phyloP scores from a whole-genome alignment of 2,797 vertebrate species.

The Darevskia mixta region DNA sequence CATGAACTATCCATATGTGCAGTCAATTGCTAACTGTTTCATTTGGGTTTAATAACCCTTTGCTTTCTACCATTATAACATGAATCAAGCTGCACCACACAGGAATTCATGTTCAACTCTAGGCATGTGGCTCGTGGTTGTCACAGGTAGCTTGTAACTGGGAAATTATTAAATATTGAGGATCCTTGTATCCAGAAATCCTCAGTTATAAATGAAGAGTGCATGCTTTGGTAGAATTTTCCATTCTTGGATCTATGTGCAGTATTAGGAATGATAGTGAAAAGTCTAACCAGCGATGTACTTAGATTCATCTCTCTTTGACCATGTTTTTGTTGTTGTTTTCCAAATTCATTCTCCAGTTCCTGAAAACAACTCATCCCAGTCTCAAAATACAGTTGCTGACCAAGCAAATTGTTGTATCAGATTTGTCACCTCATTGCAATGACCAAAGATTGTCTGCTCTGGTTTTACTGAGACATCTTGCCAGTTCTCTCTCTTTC shows the following conservation, averaged over 20 bases:
- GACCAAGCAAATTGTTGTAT: conserved; percentile 64
- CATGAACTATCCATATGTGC: conserved; percentile 50
- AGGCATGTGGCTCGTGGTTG: conserved; percentile 9
- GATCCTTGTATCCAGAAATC: conserved; percentile 46
- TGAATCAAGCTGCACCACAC: conserved; percentile 39
- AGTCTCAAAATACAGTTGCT: conserved; percentile 48
- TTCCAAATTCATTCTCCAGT: conserved; percentile 39
- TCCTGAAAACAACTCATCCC: conserved; percentile 52
- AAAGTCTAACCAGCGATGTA: conserved; percentile 58
- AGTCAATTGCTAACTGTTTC: conserved; percentile 58
- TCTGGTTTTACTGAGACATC: conserved; percentile 65
- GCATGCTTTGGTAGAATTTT: conserved; percentile 43
- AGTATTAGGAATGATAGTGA: conserved; percentile 54
- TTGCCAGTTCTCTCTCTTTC: conserved; percentile 47
- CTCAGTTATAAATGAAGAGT: conserved; percentile 55
- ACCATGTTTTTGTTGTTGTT: conserved; percentile 36
- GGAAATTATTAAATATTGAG: conserved; percentile 52
- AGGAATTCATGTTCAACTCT: conserved; percentile 54
- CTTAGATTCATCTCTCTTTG: conserved; percentile 49
- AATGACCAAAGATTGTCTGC: conserved; percentile 80
- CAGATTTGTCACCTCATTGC: conserved; percentile 71
- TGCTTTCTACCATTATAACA: conserved; percentile 52
- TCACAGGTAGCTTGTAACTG: conserved; percentile 44
- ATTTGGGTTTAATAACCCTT: conserved; percentile 54
- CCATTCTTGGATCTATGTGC: conserved; percentile 60